Conservation (phyloP, 2,797 vertebrate species). For the Protonibea diacanthus region DNA sequence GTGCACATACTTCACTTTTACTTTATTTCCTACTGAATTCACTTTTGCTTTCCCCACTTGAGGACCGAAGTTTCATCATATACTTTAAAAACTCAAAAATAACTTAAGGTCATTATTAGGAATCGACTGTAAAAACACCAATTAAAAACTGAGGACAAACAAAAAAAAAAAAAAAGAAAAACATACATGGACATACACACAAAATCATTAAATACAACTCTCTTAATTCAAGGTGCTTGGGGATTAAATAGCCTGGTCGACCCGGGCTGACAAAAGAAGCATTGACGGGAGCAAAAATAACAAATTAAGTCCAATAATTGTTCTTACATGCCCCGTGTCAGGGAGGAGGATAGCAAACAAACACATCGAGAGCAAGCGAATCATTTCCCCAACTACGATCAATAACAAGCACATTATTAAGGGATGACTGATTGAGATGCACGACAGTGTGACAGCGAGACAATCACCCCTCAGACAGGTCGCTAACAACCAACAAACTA, state of each 20-base stretch:
- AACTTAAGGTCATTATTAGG: neutral
- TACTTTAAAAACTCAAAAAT: neutral
- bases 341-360: slow-evolving; percentile 43
- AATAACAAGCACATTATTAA: slow-evolving; percentile 57
- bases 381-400: slow-evolving; percentile 54
- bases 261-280: slow-evolving; percentile 13
- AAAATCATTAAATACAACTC: slow-evolving; percentile 14
- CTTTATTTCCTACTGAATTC: neutral
- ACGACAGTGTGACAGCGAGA: slow-evolving; percentile 53
- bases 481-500: slow-evolving; percentile 51
- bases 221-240: slow-evolving; percentile 12
- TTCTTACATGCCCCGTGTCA: slow-evolving; percentile 39
- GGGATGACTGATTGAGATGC: slow-evolving; percentile 67
- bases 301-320: slow-evolving; percentile 49
- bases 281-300: slow-evolving; percentile 25
- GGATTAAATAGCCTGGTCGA: slow-evolving; percentile 20
- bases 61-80: slow-evolving; percentile 3
- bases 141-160: neutral
- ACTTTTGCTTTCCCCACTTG: neutral
- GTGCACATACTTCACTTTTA: neutral
- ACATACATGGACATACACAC: neutral
- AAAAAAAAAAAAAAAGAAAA: neutral
- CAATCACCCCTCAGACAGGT: slow-evolving; percentile 72
- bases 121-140: neutral
- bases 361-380: slow-evolving; percentile 33